These are phyloP conservation scores for Petrolisthes cinctipes DNA, from an alignment of 2,888 invertebrate genomes.

Conservation along the genomic window DNA sequence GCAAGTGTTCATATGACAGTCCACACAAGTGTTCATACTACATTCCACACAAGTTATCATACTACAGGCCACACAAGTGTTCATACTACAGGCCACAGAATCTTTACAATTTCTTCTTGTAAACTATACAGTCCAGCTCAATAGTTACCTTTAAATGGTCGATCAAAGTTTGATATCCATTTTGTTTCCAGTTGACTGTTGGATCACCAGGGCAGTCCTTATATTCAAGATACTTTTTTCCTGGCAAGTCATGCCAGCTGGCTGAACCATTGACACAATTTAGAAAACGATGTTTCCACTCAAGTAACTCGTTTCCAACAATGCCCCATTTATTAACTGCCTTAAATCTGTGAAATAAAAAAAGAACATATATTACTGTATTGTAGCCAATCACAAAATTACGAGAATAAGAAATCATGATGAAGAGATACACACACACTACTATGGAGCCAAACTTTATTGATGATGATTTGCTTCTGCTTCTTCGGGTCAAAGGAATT, in stretches of 20 bases:
- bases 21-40: too few relatives aligned
- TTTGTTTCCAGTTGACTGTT: slow-evolving; percentile 81
- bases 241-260: slow-evolving; percentile 79
- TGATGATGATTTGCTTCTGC: too few relatives aligned
- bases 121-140: not conserved
- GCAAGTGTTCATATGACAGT: too few relatives aligned
- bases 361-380: too few relatives aligned
- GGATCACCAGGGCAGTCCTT: slow-evolving; percentile 80
- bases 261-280: slow-evolving; percentile 75
- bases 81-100: too few relatives aligned
- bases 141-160: slow-evolving; percentile 77
- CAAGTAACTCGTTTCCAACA: slow-evolving; percentile 64
- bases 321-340: slow-evolving; percentile 49
- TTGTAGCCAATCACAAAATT: too few relatives aligned
- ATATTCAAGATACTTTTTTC: slow-evolving; percentile 76
- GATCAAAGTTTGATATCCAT: slow-evolving; percentile 76
- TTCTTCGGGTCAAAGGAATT: not conserved
- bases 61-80: too few relatives aligned
- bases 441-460: too few relatives aligned
- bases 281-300: slow-evolving; percentile 69
- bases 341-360: slow-evolving; percentile 52
- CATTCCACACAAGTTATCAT: too few relatives aligned
- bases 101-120: too few relatives aligned
- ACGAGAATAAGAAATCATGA: too few relatives aligned
- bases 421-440: too few relatives aligned